Evolutionary conservation across 1,140 invertebrate genomes (phyloP), one percentile per base, ranked within the genome.

Genomic region (Drosophila pallidifrons): DNA sequence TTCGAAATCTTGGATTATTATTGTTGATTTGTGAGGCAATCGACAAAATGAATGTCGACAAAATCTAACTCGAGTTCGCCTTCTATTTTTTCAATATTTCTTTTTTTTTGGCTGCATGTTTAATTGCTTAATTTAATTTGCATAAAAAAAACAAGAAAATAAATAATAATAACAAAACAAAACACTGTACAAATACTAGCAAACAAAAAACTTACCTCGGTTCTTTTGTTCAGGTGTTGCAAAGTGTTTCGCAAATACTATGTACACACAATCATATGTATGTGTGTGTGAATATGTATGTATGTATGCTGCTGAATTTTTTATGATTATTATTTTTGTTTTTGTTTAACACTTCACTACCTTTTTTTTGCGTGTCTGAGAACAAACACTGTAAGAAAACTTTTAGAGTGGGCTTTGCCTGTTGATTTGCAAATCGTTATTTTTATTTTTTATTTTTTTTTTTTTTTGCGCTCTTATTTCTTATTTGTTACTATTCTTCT

Each of bases 101-200:
- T 38, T 10, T 38, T 38, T 10, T 38, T 38, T 38, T 38, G 7
- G 1, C 32, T 57, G 7, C 32, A 47, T 60, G 60, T 71, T 72
- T 88, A 88, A 88, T 88, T 88, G 81, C 85, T 85, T 88, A 89
- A 88, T 85, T 89, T 58, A 73, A 89, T 88, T 88, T 88, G 86
- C 85, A 88, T 88, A 75, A 76, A 35, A 52, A 65, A 85, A 82
- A 20, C 3, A 20, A 49, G 71, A 61, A 58, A 59, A 65, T 69
- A 65, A 73, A 77, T 67, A 81, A 69, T 46, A 74, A 66, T 16
- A 77, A 76, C 43, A 58, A 54, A 47, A 59, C 60, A 58, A 75
- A 77, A 83, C 8, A 41, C 66, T 20, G 41, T 67, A 64, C 75
- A 58, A 67, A 45, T 32, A 68, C 47, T 43, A 57, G 58, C 15